phyloP scores from a whole-genome alignment of 2,888 invertebrate genomes.

The Gastracanthus pulcherrimus region DNA sequence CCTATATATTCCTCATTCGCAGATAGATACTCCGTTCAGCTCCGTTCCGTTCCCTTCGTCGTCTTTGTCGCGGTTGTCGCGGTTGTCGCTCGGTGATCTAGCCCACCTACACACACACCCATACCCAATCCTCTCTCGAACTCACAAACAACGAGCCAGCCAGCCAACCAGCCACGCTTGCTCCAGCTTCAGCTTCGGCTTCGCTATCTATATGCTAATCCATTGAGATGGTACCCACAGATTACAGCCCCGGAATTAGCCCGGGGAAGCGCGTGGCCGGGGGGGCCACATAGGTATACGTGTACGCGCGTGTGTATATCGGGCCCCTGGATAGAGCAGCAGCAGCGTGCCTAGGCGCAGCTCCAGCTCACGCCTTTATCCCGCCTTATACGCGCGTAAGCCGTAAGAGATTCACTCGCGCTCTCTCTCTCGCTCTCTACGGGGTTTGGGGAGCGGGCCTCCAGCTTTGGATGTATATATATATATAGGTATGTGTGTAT shows the following conservation, averaged over 20 bases:
- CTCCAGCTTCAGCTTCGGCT: constrained; percentile 55
- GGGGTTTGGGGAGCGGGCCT: background rate
- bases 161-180: background rate
- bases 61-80: constrained; percentile 37
- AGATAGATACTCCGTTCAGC: too few species aligned
- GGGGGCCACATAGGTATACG: background rate
- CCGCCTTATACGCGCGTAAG: constrained; percentile 69
- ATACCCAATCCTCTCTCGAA: background rate
- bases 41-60: background rate
- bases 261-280: constrained; percentile 62
- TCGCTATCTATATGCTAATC: constrained; percentile 78
- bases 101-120: background rate
- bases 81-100: constrained; percentile 31
- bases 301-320: too few species aligned
- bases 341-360: constrained; percentile 67
- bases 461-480: background rate
- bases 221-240: constrained; percentile 77
- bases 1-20: constrained; percentile 14
- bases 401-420: constrained; percentile 62
- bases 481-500: constrained; percentile 30
- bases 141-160: background rate
- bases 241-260: constrained; percentile 77
- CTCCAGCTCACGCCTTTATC: constrained; percentile 65
- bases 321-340: background rate
- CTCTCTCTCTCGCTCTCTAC: constrained; percentile 57